Evolutionary conservation across 2,888 invertebrate species (phyloP).

Genomic region (Biston stratarius): DNA sequence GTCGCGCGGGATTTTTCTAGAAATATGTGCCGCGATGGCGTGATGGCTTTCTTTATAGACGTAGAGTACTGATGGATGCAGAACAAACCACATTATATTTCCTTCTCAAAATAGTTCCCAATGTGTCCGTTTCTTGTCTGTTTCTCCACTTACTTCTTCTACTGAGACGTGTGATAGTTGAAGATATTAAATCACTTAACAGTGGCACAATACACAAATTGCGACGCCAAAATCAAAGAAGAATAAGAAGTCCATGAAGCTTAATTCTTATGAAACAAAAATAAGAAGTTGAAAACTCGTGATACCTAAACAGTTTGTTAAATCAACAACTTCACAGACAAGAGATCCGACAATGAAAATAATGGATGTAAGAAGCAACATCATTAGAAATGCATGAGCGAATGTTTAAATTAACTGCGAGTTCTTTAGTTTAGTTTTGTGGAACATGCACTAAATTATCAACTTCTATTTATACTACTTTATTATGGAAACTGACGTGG

Average conservation of each 20-base stretch:
- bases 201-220: too few species aligned
- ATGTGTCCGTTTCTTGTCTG: too few species aligned
- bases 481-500: too few species aligned
- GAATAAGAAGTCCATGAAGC: too few species aligned
- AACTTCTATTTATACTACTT: not conserved
- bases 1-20: conserved; percentile 45
- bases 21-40: conserved; percentile 42
- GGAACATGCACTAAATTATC: conserved; percentile 8
- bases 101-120: too few species aligned
- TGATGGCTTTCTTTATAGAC: conserved; percentile 45
- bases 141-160: too few species aligned
- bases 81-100: too few species aligned
- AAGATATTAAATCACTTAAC: not conserved
- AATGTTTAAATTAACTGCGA: conserved; percentile 18
- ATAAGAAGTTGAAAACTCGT: not conserved
- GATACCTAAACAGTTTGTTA: too few species aligned
- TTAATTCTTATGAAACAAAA: too few species aligned
- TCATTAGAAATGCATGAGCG: conserved; percentile 34
- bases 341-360: conserved; percentile 21
- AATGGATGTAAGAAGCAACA: conserved; percentile 17
- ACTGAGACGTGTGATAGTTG: not conserved
- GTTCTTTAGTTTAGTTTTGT: conserved; percentile 7
- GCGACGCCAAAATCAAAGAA: too few species aligned
- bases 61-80: conserved; percentile 28
- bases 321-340: conserved; percentile 11